Conservation (phyloP, 2,888 invertebrate genomes). For the Resseliella maxima region DNA sequence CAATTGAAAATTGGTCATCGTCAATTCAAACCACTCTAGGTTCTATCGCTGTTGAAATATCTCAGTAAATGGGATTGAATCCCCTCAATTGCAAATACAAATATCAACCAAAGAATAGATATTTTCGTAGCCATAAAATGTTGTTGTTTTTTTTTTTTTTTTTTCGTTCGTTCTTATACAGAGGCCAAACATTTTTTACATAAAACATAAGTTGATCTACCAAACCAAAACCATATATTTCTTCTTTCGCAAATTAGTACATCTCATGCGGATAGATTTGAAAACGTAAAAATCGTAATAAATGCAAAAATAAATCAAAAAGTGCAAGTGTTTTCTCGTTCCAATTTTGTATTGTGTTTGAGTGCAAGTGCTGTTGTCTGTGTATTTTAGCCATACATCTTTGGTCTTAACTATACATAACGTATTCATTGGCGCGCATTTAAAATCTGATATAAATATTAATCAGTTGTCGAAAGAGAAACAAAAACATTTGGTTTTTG, state of each 20-base stretch:
- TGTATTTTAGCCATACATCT: not conserved
- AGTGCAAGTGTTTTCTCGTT: not conserved
- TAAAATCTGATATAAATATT: slow-evolving; percentile 53
- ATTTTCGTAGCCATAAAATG: not conserved
- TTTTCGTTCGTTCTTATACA: too few species aligned
- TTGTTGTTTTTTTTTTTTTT: too few species aligned
- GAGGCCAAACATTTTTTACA: too few species aligned
- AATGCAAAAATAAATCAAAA: not conserved
- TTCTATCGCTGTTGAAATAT: not conserved
- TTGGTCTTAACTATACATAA: not conserved
- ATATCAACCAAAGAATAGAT: not conserved
- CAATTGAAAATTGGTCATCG: not conserved
- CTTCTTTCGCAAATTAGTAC: not conserved
- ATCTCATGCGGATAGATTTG: not conserved
- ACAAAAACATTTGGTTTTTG: slow-evolving; percentile 23
- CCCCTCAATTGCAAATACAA: not conserved
- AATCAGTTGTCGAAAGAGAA: slow-evolving; percentile 37
- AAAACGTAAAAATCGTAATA: not conserved
- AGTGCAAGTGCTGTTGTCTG: not conserved
- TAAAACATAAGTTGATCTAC: not conserved
- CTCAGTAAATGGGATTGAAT: not conserved
- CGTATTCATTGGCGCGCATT: not conserved
- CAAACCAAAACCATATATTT: not conserved
- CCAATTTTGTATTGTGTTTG: not conserved
- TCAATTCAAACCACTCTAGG: not conserved